Base-by-base conservation (phyloP, 1,140 invertebrate genomes). In the Pollicipes pollicipes region DNA sequence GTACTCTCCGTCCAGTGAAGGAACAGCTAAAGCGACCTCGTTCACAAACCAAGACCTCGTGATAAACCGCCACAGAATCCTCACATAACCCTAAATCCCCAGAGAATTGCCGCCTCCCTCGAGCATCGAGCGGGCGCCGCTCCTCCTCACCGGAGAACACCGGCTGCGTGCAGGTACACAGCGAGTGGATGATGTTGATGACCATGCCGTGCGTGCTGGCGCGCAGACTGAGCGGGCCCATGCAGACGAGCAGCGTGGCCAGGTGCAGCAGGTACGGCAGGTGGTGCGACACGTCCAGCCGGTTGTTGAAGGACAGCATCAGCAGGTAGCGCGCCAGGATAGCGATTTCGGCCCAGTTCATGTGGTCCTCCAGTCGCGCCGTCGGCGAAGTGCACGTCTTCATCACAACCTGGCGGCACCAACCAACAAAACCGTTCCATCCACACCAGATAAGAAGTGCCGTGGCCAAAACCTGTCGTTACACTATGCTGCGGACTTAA, bases 271-370 rank as follows among this genome's bases (percentile, higher is more conserved):
- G 82, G 82, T 95, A 96, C 0, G 95, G 95, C 71, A 98, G 81
- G 82, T 97, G 95, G 69, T 90, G 88, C 4, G 90, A 91, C 72
- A 98, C 95, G 81, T 98, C 95, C 75, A 98, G 81, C 78, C 93
- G 97, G 80, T 98, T 98, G 80, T 98, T 98, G 80, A 98, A 98
- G 0, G 95, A 98, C 68, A 98, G 83, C 95, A 98, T 98, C 32
- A 98, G 84, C 71, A 98, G 82, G 80, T 97, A 98, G 77, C 95
- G 86, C 0, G 93, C 92, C 30, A 98, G 80, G 75, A 97, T 97
- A 17, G 95, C 95, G 68, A 98, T 97, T 75, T 98, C 95, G 76
- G 96, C 91, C 95, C 95, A 98, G 89, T 97, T 95, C 80, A 93
- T 86, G 79, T 98, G 95, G 74, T 95, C 91, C 77, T 98, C 95